A percentile compares a stretch with the other conserved stretches of the same genome.
Conservation (phyloP, 2,888 invertebrate genomes). For the Lamellibrachia satsuma region DNA sequence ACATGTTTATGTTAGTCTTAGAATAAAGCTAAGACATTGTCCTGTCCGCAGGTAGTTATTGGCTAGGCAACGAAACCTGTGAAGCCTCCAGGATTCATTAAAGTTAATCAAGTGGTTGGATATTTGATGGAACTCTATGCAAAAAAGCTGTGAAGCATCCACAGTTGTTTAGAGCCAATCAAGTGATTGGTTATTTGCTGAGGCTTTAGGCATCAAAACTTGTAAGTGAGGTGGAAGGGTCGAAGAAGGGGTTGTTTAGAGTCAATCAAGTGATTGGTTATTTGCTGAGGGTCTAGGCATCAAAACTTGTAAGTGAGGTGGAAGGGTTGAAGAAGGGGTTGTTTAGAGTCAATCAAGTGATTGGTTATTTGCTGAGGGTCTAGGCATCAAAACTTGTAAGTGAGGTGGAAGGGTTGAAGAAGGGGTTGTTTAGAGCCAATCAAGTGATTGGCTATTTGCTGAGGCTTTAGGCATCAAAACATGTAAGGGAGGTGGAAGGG, state of each 20-base stretch:
- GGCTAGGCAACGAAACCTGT: neutral
- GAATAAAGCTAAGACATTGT: no score
- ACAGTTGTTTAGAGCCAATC: neutral
- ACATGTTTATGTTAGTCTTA: no score
- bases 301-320: neutral
- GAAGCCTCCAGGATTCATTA: neutral
- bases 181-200: neutral
- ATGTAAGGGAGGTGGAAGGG: no score
- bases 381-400: no score
- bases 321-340: no score
- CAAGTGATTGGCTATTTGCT: no score
- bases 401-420: no score
- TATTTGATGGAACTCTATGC: neutral
- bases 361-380: no score
- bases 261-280: neutral
- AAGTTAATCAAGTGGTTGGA: neutral
- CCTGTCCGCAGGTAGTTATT: neutral
- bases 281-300: neutral
- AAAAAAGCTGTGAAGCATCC: neutral
- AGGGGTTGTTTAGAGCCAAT: no score
- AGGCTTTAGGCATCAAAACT: neutral
- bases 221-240: no score
- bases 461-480: no score
- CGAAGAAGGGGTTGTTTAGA: neutral
- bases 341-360: neutral